Evolutionary conservation across 2,797 vertebrate genomes (phyloP).

Genomic region (Megalops cyprinoides): DNA sequence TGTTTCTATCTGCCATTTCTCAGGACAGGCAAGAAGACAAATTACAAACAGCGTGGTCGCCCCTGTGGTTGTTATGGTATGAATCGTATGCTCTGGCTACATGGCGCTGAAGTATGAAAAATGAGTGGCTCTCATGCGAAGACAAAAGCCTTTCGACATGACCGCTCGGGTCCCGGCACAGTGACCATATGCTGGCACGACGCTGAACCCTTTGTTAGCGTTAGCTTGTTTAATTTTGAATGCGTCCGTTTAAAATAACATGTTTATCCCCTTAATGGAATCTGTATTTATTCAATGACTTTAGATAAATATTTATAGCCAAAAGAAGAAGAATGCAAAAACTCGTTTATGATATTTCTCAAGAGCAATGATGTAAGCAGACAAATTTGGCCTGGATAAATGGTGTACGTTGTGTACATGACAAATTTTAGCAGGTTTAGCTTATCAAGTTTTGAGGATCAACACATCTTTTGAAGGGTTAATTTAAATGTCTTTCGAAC

Average conservation of each 20-base stretch:
- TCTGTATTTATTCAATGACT: constrained; percentile 65
- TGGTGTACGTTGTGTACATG: constrained; percentile 49
- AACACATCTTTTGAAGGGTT: constrained; percentile 52
- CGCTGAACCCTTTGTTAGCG: constrained; percentile 60
- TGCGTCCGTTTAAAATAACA: constrained; percentile 59
- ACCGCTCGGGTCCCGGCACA: constrained; percentile 21
- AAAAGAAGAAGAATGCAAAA: constrained; percentile 58
- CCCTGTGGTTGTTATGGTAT: constrained; percentile 31
- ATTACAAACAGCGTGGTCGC: constrained; percentile 59
- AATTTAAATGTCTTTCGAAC: constrained; percentile 44
- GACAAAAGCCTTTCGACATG: constrained; percentile 30
- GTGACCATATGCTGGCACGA: constrained; percentile 74
- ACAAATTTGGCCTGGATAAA: constrained; percentile 57
- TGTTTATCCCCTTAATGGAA: constrained; percentile 71
- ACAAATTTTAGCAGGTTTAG: constrained; percentile 38
- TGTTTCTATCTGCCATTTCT: constrained; percentile 46
- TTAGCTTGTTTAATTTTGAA: constrained; percentile 68
- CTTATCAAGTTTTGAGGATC: constrained; percentile 22
- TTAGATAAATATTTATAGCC: constrained; percentile 73
- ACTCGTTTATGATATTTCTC: constrained; percentile 57
- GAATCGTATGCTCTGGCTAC: constrained; percentile 50
- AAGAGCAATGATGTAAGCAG: constrained; percentile 49
- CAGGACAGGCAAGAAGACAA: constrained; percentile 52
- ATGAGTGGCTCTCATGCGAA: constrained; percentile 61
- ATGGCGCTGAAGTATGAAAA: constrained; percentile 59